Evolutionary conservation across 2,113 vertebrate species (phyloP), one percentile per base, ranked within the genome.

Genomic region (Tichodroma muraria): DNA sequence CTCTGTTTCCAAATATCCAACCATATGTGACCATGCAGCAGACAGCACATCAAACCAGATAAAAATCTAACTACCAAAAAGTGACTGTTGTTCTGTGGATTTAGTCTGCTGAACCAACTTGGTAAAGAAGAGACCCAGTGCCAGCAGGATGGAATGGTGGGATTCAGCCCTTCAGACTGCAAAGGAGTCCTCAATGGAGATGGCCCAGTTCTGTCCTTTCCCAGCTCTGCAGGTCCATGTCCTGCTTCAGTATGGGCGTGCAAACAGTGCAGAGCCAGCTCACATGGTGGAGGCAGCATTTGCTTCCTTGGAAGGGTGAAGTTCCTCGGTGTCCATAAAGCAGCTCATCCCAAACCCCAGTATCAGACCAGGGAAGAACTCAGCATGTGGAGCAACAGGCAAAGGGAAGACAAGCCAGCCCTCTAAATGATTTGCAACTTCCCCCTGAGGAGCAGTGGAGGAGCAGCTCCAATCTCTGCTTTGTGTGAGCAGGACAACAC

Each of bases 1-100:
- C 60, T 69, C 20, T 60, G 57, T 24, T 52, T 42, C 25, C 45
- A 60, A 82, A 61, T 30, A 52, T 42, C 56, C 54, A 70, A 30
- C 33, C 49, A 4, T 0, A 20, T 6, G 52, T 59, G 47, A 23
- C 35, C 16, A 31, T 9, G 54, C 37, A 45, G 24, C 0, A 61
- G n/a, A 78, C 38, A 57, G 56, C 31, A 40, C 64, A n/a, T 7
- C 31, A 53, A 38, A 79, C 13, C 60, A 66, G 65, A 37, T 66
- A 64, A 31, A 47, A 75, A 68, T 5, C 7, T 31, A 17, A 60
- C 24, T 35, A 44, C 4, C 44, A 87, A 60, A 30, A 59, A 40
- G 38, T 20, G 30, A 73, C 17, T 42, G 12, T 4, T 59, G 13
- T 21, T 79, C 31, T 85, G 38, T 35, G 45, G 45, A 50, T 56